A percentile compares a stretch with the other conserved stretches of the same genome.
Conservation (phyloP, 1,140 invertebrate genomes). For the Drosophila ambigua region DNA sequence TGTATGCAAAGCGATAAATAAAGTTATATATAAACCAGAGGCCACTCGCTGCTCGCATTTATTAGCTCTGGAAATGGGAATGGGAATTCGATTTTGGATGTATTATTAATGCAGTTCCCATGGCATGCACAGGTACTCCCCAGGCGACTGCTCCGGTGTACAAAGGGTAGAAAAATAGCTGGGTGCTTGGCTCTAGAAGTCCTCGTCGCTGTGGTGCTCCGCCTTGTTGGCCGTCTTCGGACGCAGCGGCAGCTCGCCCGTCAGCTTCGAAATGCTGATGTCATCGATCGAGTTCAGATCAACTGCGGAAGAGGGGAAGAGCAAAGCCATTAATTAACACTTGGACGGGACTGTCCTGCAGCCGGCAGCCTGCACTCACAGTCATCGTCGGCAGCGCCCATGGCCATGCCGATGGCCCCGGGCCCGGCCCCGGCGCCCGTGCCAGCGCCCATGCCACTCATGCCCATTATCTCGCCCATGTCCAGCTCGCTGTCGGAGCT, state of each 20-base stretch:
- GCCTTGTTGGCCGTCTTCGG: constrained; percentile 73
- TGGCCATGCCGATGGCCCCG: constrained; percentile 45
- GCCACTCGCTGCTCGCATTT: too few species aligned
- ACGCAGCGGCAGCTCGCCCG: constrained; percentile 70
- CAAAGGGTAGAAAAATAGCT: too few species aligned
- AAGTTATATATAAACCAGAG: too few species aligned
- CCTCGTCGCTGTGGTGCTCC: constrained; percentile 81
- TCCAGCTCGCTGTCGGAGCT: constrained; percentile 80
- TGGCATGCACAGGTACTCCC: too few species aligned
- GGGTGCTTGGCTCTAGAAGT: constrained; percentile 55
- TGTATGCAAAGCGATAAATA: too few species aligned
- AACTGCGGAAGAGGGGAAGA: constrained; percentile 33
- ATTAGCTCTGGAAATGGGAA: too few species aligned
- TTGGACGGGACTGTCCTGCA: too few species aligned
- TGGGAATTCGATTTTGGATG: too few species aligned
- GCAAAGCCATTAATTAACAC: too few species aligned
- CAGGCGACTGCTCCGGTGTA: too few species aligned
- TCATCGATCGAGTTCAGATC: constrained; percentile 81
- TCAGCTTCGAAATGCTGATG: constrained; percentile 80
- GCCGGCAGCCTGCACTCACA: constrained; percentile 51
- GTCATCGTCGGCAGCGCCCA: constrained; percentile 62
- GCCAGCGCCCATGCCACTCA: constrained; percentile 49
- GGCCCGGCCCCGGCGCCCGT: constrained; percentile 32
- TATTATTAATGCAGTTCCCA: too few species aligned
- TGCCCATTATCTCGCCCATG: constrained; percentile 71